These are phyloP conservation scores for Syrista parreyssii DNA, from an alignment of 2,888 invertebrate species.

Conservation along the genomic window DNA sequence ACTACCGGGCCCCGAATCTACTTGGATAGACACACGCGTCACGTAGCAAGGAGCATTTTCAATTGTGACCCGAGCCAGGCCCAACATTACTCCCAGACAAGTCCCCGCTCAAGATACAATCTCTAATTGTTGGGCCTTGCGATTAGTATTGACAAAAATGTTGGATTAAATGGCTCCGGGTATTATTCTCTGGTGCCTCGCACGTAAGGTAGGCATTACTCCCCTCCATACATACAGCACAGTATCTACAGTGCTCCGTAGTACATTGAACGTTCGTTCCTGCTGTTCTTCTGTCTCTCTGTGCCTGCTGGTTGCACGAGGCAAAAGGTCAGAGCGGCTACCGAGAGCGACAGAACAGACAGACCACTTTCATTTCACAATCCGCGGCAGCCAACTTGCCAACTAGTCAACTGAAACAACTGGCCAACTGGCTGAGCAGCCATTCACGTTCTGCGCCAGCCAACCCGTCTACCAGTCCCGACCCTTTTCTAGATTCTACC, in stretches of 20 bases:
- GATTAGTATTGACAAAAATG: constrained; percentile 34
- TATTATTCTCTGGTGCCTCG: constrained; percentile 7
- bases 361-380: constrained; percentile 49
- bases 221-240: not conserved
- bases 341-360: constrained; percentile 35
- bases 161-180: constrained; percentile 26
- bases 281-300: not conserved
- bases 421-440: not conserved
- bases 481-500: not conserved
- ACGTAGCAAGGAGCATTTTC: not conserved
- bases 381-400: constrained; percentile 14
- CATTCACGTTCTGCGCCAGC: constrained; percentile 10
- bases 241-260: not conserved
- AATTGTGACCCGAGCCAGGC: not conserved
- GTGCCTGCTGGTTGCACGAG: constrained; percentile 18
- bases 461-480: not conserved
- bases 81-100: constrained; percentile 16
- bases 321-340: constrained; percentile 48
- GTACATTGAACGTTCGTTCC: not conserved
- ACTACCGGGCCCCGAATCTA: not conserved
- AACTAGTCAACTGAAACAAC: not conserved
- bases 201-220: not conserved
- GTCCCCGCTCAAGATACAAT: constrained; percentile 41
- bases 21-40: not conserved
- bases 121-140: constrained; percentile 47